Conservation (phyloP, 2,888 invertebrate species). For the Macroteleia sp. region DNA sequence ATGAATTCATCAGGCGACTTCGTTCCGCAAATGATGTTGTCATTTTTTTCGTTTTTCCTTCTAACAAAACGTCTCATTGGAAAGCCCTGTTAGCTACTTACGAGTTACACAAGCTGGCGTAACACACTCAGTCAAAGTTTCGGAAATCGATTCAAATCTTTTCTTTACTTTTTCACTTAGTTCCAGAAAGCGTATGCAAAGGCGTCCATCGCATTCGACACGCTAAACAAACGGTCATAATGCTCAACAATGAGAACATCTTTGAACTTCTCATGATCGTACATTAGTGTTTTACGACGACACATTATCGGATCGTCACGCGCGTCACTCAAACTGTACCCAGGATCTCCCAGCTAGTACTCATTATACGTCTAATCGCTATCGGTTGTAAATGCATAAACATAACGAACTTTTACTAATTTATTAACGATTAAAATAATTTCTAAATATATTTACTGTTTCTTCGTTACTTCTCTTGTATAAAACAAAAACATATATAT, state of each 20-base stretch:
- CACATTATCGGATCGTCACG: conserved; percentile 78
- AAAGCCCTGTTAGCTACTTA: too few species aligned
- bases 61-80: too few species aligned
- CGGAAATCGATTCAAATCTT: conserved; percentile 58
- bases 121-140: conserved; percentile 42
- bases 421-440: conserved; percentile 35
- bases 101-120: too few species aligned
- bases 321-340: conserved; percentile 73
- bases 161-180: conserved; percentile 38
- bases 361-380: conserved; percentile 42
- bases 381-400: conserved; percentile 29
- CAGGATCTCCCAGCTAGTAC: conserved; percentile 41
- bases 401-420: conserved; percentile 35
- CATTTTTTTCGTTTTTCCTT: too few species aligned
- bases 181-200: conserved; percentile 64
- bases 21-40: too few species aligned
- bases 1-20: too few species aligned
- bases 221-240: conserved; percentile 70
- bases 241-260: conserved; percentile 68
- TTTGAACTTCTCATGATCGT: conserved; percentile 77
- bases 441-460: too few species aligned
- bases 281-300: conserved; percentile 82
- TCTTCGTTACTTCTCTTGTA: too few species aligned
- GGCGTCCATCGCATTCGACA: conserved; percentile 70
- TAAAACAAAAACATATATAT: too few species aligned